Base-by-base conservation (phyloP, 2,113 vertebrate species). In the Phalacrocorax brasilianus region DNA sequence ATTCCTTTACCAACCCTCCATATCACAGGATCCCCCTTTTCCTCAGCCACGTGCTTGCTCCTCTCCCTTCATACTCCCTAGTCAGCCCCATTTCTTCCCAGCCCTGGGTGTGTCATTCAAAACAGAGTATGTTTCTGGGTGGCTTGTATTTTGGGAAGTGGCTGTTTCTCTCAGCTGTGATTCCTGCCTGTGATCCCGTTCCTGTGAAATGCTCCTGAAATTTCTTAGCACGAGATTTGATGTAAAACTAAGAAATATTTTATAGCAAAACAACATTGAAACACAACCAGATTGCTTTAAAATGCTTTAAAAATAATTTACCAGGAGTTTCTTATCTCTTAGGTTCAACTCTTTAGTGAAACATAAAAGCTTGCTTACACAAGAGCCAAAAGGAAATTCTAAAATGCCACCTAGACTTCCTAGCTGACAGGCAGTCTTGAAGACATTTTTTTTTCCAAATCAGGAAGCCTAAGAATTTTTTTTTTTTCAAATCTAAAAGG, bases 141-240 rank as follows among this genome's bases (percentile, higher is more conserved):
- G 59, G 20, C 32, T 95, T 66, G 20, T 96, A 73, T 93, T 96
- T 96, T 94, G 63, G 85, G 86, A 97, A 87, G 71, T 26, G 71
- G 75, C 68, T 86, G 42, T 47, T 95, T 92, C 61, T 95, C 72
- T 88, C 88, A 86, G 68, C 65, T 92, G 47, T 70, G 76, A 93
- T 78, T 92, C 42, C 84, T 62, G 79, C 66, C 40, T 71, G 1
- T 33, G 47, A 89, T 94, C 62, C 95, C 50, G 28, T 87, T 83
- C 56, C 78, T 88, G 75, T 77, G 68, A 92, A 92, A 91, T 19
- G 35, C 42, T 92, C 30, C 45, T 79, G 44, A 42, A 90, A 94
- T 82, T 94, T 83, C 50, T 82, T 66, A 75, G 71, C 65, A 47
- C 16, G 58, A 56, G 47, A 67, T 35, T 86, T 17, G 6, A 75